A percentile compares a stretch with the other conserved stretches of the same genome.
These are phyloP conservation scores for Archilochus colubris DNA, from an alignment of 2,113 vertebrate species.

Conservation along the genomic window DNA sequence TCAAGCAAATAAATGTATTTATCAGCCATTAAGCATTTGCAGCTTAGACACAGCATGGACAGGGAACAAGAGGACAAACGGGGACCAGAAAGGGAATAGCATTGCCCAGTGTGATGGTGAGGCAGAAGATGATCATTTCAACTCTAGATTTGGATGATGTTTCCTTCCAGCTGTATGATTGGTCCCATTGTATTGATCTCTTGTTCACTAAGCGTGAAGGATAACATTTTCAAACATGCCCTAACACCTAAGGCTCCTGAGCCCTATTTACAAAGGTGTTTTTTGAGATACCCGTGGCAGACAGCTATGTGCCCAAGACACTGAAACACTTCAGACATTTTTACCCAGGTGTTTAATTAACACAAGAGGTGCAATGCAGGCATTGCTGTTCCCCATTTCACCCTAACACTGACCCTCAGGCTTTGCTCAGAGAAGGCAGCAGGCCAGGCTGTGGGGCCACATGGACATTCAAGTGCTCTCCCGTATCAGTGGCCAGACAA, in stretches of 20 bases:
- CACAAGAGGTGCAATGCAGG: not conserved
- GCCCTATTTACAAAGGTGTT: not conserved
- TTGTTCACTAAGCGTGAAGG: not conserved
- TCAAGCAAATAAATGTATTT: not conserved
- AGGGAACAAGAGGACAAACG: not conserved
- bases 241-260: not conserved
- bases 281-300: not conserved
- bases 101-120: not conserved
- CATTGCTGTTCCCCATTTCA: not conserved
- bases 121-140: not conserved
- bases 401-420: not conserved
- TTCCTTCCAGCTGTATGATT: rapidly evolving
- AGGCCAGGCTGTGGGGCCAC: not conserved
- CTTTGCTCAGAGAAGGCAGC: not conserved
- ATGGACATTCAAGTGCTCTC: not conserved
- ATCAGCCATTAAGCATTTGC: not conserved
- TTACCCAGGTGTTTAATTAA: not conserved
- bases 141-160: not conserved
- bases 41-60: not conserved
- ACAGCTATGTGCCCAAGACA: not conserved
- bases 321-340: not conserved
- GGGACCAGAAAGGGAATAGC: not conserved
- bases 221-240: not conserved
- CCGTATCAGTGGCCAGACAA: not conserved
- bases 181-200: not conserved